Evolutionary conservation across 2,888 invertebrate genomes (phyloP).

Genomic region (Sesia apiformis): DNA sequence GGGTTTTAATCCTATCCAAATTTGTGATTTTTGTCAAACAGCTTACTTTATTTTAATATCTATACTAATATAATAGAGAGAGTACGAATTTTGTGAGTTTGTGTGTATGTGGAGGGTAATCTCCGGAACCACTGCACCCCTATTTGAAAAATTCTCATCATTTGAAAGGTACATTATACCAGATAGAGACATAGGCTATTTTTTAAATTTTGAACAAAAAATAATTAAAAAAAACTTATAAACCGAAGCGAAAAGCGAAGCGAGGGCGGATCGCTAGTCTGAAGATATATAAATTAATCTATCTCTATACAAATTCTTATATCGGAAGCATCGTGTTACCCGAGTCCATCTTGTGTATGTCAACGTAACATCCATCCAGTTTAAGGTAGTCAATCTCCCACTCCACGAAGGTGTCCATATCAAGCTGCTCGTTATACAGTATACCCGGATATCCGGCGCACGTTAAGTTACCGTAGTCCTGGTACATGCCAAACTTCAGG

Average conservation of each 20-base stretch:
- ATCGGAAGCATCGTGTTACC: constrained; percentile 30
- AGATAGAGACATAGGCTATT: too few species aligned
- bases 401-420: constrained; percentile 83
- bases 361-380: constrained; percentile 85
- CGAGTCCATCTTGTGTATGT: constrained; percentile 69
- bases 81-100: too few species aligned
- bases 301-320: too few species aligned
- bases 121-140: too few species aligned
- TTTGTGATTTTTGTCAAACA: neutral
- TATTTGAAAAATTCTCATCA: too few species aligned
- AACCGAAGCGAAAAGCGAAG: too few species aligned
- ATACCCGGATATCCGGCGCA: constrained; percentile 88
- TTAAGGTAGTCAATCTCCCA: constrained; percentile 90
- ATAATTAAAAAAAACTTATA: too few species aligned
- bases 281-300: too few species aligned
- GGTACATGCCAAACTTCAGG: constrained; percentile 87
- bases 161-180: too few species aligned
- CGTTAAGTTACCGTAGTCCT: constrained; percentile 84
- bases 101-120: too few species aligned
- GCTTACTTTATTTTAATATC: neutral
- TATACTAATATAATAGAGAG: neutral
- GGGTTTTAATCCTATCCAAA: neutral
- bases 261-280: too few species aligned
- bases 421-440: constrained; percentile 76
- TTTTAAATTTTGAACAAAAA: too few species aligned